phyloP scores from a whole-genome alignment of 2,113 vertebrate species.

The Buteo buteo region DNA sequence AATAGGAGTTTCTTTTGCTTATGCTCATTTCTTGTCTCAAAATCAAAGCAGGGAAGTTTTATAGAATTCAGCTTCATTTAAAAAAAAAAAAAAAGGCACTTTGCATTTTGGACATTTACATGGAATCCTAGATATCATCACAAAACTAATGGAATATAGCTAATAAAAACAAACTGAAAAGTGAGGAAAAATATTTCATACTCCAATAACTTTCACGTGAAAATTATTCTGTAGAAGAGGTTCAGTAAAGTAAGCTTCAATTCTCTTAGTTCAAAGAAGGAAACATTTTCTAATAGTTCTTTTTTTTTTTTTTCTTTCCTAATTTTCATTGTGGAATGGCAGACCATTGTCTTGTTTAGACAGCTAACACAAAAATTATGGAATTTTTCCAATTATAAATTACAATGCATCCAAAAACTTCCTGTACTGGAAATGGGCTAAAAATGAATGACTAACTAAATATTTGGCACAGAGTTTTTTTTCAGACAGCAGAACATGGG shows the following conservation, averaged over 20 bases:
- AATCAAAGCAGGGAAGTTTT: neutral
- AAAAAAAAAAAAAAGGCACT: neutral
- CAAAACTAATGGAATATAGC: neutral
- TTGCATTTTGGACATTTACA: neutral
- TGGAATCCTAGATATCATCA: neutral
- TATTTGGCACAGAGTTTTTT: neutral
- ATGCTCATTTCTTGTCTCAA: neutral
- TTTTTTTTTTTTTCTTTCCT: neutral
- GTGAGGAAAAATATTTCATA: neutral
- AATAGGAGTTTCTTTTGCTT: neutral
- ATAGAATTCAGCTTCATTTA: neutral
- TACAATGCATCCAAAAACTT: slow-evolving; percentile 20
- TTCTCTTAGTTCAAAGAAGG: neutral
- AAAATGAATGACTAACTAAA: slow-evolving; percentile 43
- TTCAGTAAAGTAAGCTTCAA: neutral
- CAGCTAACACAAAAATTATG: neutral
- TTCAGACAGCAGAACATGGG: slow-evolving; percentile 1
- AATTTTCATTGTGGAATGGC: neutral
- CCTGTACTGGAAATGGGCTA: slow-evolving; percentile 10
- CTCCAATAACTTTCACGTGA: neutral
- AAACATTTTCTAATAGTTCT: neutral
- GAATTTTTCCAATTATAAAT: slow-evolving; percentile 23
- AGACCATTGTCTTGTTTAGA: neutral
- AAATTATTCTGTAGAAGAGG: neutral
- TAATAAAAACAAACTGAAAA: neutral